Evolutionary conservation across 2,888 invertebrate genomes (phyloP), one percentile per base, ranked within the genome.

Genomic region (Phyllotreta striolata): DNA sequence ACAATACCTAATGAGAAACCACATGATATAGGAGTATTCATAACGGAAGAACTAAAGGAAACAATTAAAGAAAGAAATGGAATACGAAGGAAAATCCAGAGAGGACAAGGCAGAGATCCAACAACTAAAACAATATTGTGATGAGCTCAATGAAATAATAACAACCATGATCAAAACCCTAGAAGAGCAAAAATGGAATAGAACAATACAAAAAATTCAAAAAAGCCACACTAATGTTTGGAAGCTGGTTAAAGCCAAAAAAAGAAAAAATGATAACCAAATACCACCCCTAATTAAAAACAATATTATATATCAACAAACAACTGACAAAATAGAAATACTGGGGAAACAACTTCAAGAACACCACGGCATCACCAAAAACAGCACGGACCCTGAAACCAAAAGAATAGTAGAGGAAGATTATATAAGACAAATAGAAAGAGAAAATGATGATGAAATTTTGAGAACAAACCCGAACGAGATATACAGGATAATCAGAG

Each of bases 41-140:
- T 46, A 0, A 46, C 13, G 8, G 46, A 46, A 13, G 46, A 46
- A 24, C 9, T 24, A 10, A 46, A 46, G 13, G 46, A 46, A 9
- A 1, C 3, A 13, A 46, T 46, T 3, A 46, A 9, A 13, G 24
- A 12, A 1, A 46, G 24, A 46, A 46, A 46, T 13, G 7, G 5
- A 46, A 10, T 46, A 10, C 13, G 46, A 10, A 6, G 46, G 24
- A 13, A 46, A 46, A 24, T 24, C 46, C 46, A 46, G 24, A 46
- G 46, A 46, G 8, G 13, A 10, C 24, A 24, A 24, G 24, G 24
- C 4, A 24, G 24, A 24, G 2, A 24, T 3, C 13, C 9, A 1
- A 8, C 1, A 46, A 46, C 3, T 14, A 46, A 10, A 24, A 3
- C 14, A 10, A 10, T 9, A 46, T 8, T 24, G 8, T 8, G 4